These are phyloP conservation scores for Gallinago jamesoni DNA, from an alignment of 2,113 vertebrate genomes.

Conservation along the genomic window DNA sequence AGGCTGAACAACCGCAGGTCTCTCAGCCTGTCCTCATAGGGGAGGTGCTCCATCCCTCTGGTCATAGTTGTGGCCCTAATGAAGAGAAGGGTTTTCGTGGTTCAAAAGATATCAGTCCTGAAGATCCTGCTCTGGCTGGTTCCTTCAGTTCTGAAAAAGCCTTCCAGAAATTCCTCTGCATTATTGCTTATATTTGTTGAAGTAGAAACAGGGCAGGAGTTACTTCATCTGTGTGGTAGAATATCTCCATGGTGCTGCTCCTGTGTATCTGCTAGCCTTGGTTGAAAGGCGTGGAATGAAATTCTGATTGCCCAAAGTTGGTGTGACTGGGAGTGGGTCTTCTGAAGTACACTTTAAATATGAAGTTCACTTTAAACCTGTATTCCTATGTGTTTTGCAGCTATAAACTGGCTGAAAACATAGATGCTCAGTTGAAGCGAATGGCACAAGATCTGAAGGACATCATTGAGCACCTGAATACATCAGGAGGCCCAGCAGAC, in stretches of 20 bases:
- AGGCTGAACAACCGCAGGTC: too few relatives aligned
- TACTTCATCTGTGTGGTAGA: neutral
- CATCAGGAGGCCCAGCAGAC: constrained; percentile 80
- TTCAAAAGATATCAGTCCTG: neutral
- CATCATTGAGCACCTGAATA: constrained; percentile 88
- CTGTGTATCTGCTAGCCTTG: neutral
- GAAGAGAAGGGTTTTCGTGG: neutral
- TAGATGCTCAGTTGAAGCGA: constrained; percentile 45
- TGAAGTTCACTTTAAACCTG: too few relatives aligned
- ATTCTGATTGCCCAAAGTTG: neutral
- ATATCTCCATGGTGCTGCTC: neutral
- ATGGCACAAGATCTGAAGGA: constrained; percentile 95
- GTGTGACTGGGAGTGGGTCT: too few relatives aligned
- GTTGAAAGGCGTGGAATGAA: neutral
- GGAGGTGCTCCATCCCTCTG: too few relatives aligned
- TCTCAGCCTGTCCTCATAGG: too few relatives aligned
- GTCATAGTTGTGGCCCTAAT: neutral
- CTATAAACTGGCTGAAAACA: neutral
- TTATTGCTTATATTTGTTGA: neutral
- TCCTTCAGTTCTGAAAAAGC: neutral
- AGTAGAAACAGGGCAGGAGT: neutral
- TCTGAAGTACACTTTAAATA: too few relatives aligned
- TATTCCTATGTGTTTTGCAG: too few relatives aligned
- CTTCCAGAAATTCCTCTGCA: neutral
- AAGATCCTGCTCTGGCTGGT: neutral